These are phyloP conservation scores for Caenorhabditis sp. DNA, from an alignment of 2,888 invertebrate species.

Conservation along the genomic window DNA sequence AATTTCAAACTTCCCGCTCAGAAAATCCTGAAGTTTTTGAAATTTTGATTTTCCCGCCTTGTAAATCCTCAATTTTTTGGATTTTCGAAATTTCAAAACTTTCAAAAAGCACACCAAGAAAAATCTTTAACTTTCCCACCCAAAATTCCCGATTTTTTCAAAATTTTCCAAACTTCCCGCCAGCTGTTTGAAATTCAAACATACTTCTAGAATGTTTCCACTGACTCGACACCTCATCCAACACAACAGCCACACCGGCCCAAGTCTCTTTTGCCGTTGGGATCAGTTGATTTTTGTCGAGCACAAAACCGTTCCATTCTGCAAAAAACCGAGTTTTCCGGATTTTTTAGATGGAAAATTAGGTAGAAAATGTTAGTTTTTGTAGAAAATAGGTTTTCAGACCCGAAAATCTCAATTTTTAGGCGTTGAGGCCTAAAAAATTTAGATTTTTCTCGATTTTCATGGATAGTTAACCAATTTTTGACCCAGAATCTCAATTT, in stretches of 20 bases:
- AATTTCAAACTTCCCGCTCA: too few species aligned
- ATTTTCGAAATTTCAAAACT: too few species aligned
- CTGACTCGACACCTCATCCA: conserved; percentile 52
- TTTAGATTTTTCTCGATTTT: too few species aligned
- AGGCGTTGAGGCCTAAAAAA: too few species aligned
- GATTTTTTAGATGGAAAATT: not conserved
- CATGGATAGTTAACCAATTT: too few species aligned
- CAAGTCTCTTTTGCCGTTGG: conserved; percentile 69
- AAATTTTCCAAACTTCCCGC: not conserved
- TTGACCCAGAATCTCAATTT: too few species aligned
- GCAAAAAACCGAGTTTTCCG: conserved; percentile 7
- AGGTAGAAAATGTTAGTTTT: not conserved
- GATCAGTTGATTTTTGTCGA: conserved; percentile 61
- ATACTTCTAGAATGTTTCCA: conserved; percentile 33
- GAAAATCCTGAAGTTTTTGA: conserved; percentile 13
- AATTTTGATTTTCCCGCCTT: too few species aligned
- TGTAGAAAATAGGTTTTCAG: too few species aligned
- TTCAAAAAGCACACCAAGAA: too few species aligned
- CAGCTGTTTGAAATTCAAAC: conserved; percentile 1
- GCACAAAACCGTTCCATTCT: conserved; percentile 69
- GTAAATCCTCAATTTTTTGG: too few species aligned
- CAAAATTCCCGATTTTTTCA: not conserved
- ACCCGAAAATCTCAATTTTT: too few species aligned
- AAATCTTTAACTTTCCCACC: not conserved
- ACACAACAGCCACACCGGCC: conserved; percentile 64